Evolutionary conservation across 2,888 invertebrate species (phyloP), one percentile per base, ranked within the genome.

Genomic region (Hypomecis atomaria): DNA sequence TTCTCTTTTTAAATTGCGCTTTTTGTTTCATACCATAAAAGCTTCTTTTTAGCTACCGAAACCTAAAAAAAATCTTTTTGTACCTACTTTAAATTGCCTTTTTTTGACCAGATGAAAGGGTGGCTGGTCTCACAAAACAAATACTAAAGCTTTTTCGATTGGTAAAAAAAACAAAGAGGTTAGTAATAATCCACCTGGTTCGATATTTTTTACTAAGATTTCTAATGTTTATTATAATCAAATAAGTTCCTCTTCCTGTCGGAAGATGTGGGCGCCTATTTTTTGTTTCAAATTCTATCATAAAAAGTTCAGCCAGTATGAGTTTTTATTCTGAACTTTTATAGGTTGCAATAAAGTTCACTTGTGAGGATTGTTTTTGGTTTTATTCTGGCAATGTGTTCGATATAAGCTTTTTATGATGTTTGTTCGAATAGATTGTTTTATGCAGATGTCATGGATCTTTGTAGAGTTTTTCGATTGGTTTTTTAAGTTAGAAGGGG

Each of bases 221-320:
- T 82, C 81, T 81, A 83, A 89, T 88, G 88, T 90, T 89, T 90
- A 86, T 88, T 85, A 89, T 90, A 90, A 92, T 90, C 91, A 90
- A 90, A 90, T 90, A 89, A 86, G 90, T 90, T 90, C 88, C 86
- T 88, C 85, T 91, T 92, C 92, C 92, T 86, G 86, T 84, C 86
- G 90, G 91, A 90, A 91, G 88, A 86, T 81, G 83, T 71, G 68
- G 90, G 89, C 89, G 90, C 89, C 86, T 77, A 63, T 53, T 77
- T 90, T 89, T 85, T 77, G 73, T 77, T 75, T 72, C 65, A 55
- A 56, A 34, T 34, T 42, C 42, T 37, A 45, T 56, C 36, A 79
- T 73, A 71, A 84, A 88, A 84, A 77, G 53, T 70, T 38, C 42
- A 56, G 56, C 33, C 38, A 56, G 10, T 45, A n/a, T 38, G 34